phyloP scores from a whole-genome alignment of 2,113 vertebrate species.

The Larimichthys crocea region DNA sequence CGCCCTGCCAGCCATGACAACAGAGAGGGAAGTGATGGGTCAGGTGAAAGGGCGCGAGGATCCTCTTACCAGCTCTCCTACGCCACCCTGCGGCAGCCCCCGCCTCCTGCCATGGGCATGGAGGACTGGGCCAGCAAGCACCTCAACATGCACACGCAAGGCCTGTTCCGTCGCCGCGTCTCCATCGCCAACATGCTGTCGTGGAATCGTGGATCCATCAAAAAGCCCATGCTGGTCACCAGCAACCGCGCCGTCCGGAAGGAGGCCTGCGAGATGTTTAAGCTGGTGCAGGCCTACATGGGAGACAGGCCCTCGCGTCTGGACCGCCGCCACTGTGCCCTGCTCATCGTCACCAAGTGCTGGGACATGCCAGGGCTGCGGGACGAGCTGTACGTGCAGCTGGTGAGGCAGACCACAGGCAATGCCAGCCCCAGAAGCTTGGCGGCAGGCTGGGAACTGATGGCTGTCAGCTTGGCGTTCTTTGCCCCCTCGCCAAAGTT shows the following conservation, averaged over 20 bases:
- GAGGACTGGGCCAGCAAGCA: conserved; percentile 94
- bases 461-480: conserved; percentile 92
- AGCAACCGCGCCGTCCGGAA: conserved; percentile 89
- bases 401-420: conserved; percentile 92
- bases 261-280: conserved; percentile 94
- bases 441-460: conserved; percentile 91
- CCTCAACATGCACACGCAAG: conserved; percentile 93
- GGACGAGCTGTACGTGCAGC: conserved; percentile 92
- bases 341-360: conserved; percentile 90
- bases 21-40: conserved; percentile 63
- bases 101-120: conserved; percentile 88
- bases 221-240: conserved; percentile 93
- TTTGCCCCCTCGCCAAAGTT: conserved; percentile 94
- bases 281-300: conserved; percentile 94
- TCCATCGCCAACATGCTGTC: conserved; percentile 94
- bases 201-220: conserved; percentile 92
- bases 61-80: conserved; percentile 84
- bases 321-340: conserved; percentile 87
- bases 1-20: conserved; percentile 62
- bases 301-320: conserved; percentile 90
- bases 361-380: conserved; percentile 90
- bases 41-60: conserved; percentile 51
- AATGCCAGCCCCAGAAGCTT: conserved; percentile 87
- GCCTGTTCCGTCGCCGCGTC: conserved; percentile 90
- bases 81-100: conserved; percentile 86